phyloP scores from a whole-genome alignment of 2,888 invertebrate genomes.

The Drosophila quinaria region DNA sequence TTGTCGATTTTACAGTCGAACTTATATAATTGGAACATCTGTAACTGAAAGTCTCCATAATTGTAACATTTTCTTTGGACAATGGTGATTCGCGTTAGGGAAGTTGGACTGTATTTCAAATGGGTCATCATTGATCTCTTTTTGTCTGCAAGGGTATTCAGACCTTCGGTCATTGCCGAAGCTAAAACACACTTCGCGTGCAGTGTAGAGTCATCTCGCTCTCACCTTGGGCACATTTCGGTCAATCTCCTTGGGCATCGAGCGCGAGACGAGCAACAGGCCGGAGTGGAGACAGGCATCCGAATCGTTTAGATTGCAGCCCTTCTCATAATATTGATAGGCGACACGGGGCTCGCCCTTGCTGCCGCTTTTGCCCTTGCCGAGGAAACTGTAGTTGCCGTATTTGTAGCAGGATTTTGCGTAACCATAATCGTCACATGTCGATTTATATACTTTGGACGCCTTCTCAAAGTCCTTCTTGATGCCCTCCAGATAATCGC shows the following conservation, averaged over 20 bases:
- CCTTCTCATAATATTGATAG: conserved; percentile 91
- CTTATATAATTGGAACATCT: too few relatives aligned
- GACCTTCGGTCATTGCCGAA: not conserved
- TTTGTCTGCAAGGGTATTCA: not conserved
- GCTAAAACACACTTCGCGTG: not conserved
- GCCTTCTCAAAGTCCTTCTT: conserved; percentile 94
- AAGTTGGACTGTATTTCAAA: too few relatives aligned
- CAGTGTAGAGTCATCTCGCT: too few relatives aligned
- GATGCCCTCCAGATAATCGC: conserved; percentile 95
- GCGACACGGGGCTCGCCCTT: conserved; percentile 88
- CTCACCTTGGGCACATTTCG: conserved; percentile 88
- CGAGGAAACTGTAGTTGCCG: conserved; percentile 90
- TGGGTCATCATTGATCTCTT: too few relatives aligned
- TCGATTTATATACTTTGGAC: conserved; percentile 92
- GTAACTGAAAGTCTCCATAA: too few relatives aligned
- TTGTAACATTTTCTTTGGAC: too few relatives aligned
- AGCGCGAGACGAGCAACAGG: conserved; percentile 88
- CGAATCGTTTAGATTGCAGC: conserved; percentile 90
- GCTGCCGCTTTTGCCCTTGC: conserved; percentile 87
- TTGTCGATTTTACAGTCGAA: too few relatives aligned
- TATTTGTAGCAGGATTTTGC: conserved; percentile 95
- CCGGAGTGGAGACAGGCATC: conserved; percentile 92
- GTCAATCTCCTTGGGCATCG: conserved; percentile 86
- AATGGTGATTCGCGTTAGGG: too few relatives aligned
- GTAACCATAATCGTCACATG: conserved; percentile 94